Conservation (phyloP, 2,888 invertebrate genomes). For the Mythimna vitellina region DNA sequence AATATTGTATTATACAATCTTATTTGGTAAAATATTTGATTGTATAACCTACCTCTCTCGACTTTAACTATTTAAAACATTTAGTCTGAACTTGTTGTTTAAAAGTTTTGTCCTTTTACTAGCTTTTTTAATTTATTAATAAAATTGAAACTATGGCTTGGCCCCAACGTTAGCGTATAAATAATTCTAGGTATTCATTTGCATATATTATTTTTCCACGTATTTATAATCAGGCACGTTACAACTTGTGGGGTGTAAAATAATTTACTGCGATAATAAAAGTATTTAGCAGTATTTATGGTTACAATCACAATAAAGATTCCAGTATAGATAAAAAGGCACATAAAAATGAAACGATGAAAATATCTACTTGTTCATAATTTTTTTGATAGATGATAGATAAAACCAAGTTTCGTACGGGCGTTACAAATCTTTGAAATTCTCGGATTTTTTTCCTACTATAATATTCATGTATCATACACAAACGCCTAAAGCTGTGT, state of each 20-base stretch:
- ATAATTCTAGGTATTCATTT: neutral
- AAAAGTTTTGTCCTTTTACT: no score
- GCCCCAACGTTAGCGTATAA: neutral
- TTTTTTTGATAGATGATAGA: neutral
- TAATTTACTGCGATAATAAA: constrained; percentile 21
- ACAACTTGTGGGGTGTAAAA: constrained; percentile 4
- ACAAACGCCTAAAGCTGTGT: no score
- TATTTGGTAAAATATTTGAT: no score
- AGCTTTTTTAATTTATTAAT: no score
- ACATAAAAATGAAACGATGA: constrained; percentile 9
- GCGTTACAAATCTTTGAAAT: no score
- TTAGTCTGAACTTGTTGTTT: no score
- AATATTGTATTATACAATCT: no score
- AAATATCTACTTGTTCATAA: neutral
- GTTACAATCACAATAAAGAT: constrained; percentile 35
- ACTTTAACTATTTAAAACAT: no score
- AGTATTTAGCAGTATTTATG: constrained; percentile 24
- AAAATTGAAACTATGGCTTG: neutral
- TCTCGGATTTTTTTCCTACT: no score
- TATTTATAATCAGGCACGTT: neutral
- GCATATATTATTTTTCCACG: neutral
- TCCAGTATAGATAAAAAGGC: constrained; percentile 21
- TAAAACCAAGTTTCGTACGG: no score
- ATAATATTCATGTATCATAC: no score
- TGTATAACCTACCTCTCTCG: no score